These are phyloP conservation scores for Lamellibrachia satsuma DNA, from an alignment of 2,888 invertebrate species.

Conservation along the genomic window DNA sequence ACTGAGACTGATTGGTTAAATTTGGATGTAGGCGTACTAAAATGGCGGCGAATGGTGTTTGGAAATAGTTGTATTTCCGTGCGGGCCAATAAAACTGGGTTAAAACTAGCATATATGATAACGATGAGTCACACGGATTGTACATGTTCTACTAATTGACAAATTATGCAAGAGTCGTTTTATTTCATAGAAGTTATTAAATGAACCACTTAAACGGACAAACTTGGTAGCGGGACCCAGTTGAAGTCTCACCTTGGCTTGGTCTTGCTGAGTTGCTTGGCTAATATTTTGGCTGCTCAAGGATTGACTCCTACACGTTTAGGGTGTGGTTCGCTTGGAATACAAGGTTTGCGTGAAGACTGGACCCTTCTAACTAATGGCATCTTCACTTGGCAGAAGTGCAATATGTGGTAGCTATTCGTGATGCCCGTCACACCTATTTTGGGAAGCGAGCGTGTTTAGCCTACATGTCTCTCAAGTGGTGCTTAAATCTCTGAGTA, in stretches of 20 bases:
- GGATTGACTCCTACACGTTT: not conserved
- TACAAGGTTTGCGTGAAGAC: not conserved
- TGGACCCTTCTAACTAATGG: not conserved
- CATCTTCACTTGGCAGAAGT: not conserved
- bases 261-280: not conserved
- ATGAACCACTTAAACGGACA: not conserved
- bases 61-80: not conserved
- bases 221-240: not conserved
- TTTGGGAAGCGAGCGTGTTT: not conserved
- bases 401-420: not conserved
- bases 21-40: slow-evolving; percentile 17
- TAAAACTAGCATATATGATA: not conserved
- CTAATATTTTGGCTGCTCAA: not conserved
- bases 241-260: not conserved
- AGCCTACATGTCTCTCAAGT: not conserved
- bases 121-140: not conserved
- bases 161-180: not conserved
- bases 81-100: slow-evolving; percentile 2
- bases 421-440: not conserved
- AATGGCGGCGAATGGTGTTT: slow-evolving; percentile 13
- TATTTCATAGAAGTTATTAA: not conserved
- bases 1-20: slow-evolving; percentile 13
- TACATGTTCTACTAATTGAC: not conserved
- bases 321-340: not conserved
- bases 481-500: not conserved